Evolutionary conservation across 2,888 invertebrate species (phyloP).

Genomic region (Priocnemis perturbator): DNA sequence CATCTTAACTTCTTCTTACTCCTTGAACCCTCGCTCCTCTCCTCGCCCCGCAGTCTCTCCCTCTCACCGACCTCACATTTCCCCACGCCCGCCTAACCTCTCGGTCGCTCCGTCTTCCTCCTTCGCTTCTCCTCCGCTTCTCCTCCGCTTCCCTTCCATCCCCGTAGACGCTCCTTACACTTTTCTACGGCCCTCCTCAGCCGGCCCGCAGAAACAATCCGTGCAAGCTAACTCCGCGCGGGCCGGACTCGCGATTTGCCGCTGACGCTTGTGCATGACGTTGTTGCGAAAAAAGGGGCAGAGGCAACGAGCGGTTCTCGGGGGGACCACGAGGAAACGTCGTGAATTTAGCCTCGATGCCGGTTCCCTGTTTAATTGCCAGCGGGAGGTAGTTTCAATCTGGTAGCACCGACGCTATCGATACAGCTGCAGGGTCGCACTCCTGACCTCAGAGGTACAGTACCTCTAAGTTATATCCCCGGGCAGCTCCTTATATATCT

Average conservation of each 20-base stretch:
- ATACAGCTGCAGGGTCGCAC: too few species aligned
- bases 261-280: slow-evolving; percentile 21
- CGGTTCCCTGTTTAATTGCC: background rate
- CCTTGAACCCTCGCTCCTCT: slow-evolving; percentile 27
- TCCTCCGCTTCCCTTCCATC: slow-evolving; percentile 26
- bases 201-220: slow-evolving; percentile 55
- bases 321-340: too few species aligned
- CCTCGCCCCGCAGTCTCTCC: slow-evolving; percentile 15
- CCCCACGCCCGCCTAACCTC: slow-evolving; percentile 23
- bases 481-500: too few species aligned
- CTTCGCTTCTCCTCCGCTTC: slow-evolving; percentile 24
- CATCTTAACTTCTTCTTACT: slow-evolving; percentile 65
- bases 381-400: too few species aligned
- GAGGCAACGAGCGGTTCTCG: too few species aligned
- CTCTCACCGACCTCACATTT: slow-evolving; percentile 19
- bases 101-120: slow-evolving; percentile 15
- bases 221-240: slow-evolving; percentile 48
- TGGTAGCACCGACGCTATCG: too few species aligned
- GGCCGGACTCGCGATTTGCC: slow-evolving; percentile 16
- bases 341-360: slow-evolving; percentile 19
- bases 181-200: slow-evolving; percentile 45
- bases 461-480: too few species aligned
- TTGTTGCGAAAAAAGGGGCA: background rate
- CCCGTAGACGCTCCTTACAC: slow-evolving; percentile 45
- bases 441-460: too few species aligned